Conservation (phyloP, 2,888 invertebrate genomes). For the Chloromyia formosa region DNA sequence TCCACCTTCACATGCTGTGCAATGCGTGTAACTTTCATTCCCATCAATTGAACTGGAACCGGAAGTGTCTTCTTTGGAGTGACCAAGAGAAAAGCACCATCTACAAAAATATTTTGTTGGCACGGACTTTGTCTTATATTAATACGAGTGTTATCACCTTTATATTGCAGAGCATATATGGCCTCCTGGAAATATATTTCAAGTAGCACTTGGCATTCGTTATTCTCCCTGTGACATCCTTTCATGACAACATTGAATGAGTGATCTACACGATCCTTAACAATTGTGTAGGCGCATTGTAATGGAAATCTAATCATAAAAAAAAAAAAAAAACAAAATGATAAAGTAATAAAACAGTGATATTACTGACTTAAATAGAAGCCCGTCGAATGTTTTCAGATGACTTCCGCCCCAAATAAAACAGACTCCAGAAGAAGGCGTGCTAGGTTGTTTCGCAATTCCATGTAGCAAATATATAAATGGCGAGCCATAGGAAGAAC, state of each 20-base stretch:
- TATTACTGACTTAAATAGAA: constrained; percentile 75
- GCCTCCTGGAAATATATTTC: constrained; percentile 74
- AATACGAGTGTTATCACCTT: constrained; percentile 59
- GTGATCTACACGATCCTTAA: constrained; percentile 75
- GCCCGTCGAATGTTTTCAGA: constrained; percentile 86
- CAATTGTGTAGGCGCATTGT: constrained; percentile 77
- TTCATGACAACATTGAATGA: constrained; percentile 75
- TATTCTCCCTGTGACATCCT: constrained; percentile 70
- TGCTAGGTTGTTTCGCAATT: no score
- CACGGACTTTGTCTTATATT: not conserved
- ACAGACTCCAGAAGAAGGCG: constrained; percentile 70
- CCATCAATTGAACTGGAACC: constrained; percentile 77
- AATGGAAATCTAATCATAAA: constrained; percentile 73
- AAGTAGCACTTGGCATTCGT: constrained; percentile 59
- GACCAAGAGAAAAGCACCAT: constrained; percentile 68
- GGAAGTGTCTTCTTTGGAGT: constrained; percentile 69
- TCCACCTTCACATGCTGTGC: constrained; percentile 75
- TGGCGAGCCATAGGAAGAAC: no score
- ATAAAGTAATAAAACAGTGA: no score
- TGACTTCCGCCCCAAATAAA: constrained; percentile 83
- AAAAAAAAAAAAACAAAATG: no score
- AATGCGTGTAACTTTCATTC: constrained; percentile 76
- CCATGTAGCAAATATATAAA: no score
- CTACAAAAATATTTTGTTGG: constrained; percentile 56
- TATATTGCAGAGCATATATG: constrained; percentile 69